Evolutionary conservation across 2,113 vertebrate species (phyloP).

Genomic region (Romanogobio albipinnatus): DNA sequence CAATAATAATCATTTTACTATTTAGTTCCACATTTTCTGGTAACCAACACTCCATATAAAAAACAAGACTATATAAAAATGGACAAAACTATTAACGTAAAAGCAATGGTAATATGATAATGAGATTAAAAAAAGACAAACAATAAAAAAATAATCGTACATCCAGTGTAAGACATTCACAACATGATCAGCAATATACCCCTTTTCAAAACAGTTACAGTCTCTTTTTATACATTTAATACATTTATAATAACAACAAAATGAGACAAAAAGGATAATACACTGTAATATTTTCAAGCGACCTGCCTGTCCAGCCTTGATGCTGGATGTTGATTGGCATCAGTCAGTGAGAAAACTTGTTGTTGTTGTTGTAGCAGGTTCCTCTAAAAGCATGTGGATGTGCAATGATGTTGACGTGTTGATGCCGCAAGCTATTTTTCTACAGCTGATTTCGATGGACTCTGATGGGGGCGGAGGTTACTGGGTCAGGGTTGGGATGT

Average conservation of each 20-base stretch:
- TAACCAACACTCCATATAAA: conserved; percentile 68
- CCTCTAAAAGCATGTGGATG: conserved; percentile 61
- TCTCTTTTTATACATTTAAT: conserved; percentile 75
- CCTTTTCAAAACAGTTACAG: conserved; percentile 68
- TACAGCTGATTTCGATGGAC: conserved; percentile 65
- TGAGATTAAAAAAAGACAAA: conserved; percentile 55
- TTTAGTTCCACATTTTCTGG: conserved; percentile 58
- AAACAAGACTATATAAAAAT: conserved; percentile 49
- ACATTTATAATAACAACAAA: conserved; percentile 75
- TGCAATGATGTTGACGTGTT: conserved; percentile 60
- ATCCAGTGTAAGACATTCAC: conserved; percentile 85
- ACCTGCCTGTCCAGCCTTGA: conserved; percentile 59
- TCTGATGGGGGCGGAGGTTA: conserved; percentile 57
- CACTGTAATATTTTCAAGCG: conserved; percentile 71
- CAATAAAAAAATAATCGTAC: conserved; percentile 62
- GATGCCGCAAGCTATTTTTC: conserved; percentile 65
- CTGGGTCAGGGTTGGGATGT: conserved; percentile 46
- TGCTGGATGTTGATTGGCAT: conserved; percentile 56
- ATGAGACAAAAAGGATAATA: conserved; percentile 65
- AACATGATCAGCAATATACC: conserved; percentile 71
- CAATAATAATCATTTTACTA: conserved; percentile 19
- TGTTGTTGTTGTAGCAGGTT: conserved; percentile 62
- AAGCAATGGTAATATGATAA: conserved; percentile 59
- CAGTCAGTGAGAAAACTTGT: conserved; percentile 62
- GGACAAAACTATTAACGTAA: conserved; percentile 51